Base-by-base conservation (phyloP, 1,140 invertebrate genomes). In the Meloidogyne exigua region DNA sequence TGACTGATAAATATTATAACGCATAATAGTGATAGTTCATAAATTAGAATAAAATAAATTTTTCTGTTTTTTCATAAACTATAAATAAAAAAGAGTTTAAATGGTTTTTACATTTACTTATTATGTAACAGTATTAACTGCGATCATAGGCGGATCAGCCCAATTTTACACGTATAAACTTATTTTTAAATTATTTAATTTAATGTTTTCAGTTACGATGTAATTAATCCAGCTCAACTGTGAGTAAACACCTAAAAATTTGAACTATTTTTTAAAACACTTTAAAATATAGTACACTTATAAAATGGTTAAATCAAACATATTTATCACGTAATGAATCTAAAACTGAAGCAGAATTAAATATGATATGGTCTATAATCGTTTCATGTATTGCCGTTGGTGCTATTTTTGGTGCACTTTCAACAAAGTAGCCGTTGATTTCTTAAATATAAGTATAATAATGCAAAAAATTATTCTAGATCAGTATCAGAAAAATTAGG, bases 311-410 rank as follows among this genome's bases (percentile, higher is more conserved):
- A 23, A 86, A 87, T 72, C 28, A 72, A 32, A 86, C 84, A 13
- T 86, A 87, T 73, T 62, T 25, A 9, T 68, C 76, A 10, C 81
- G 84, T 4, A 65, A 28, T 28, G 62, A 21, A 15, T 26, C 26
- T 21, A 63, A 21, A 15, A 77, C 68, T 23, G 69, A 25, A 11
- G 12, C 76, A 4, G 25, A 83, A 10, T 67, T 86, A 2, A 85
- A 87, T 25, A 80, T 88, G 32, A 78, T 88, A 7, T 89, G 85
- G 83, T 87, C 88, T 7, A 74, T 89, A 15, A 84, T 87, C 1
- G 89, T 89, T 21, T 85, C 88, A 5, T 87, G 87, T 25, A 89
- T 89, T 78, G 88, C 89, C 65, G 83, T 89, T 23, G 89, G 89
- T 10, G 89, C 89, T 1, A 88, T 89, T 79, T 66, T 87, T 13